phyloP scores from a whole-genome alignment of 2,113 vertebrate genomes.

The Bungarus multicinctus region DNA sequence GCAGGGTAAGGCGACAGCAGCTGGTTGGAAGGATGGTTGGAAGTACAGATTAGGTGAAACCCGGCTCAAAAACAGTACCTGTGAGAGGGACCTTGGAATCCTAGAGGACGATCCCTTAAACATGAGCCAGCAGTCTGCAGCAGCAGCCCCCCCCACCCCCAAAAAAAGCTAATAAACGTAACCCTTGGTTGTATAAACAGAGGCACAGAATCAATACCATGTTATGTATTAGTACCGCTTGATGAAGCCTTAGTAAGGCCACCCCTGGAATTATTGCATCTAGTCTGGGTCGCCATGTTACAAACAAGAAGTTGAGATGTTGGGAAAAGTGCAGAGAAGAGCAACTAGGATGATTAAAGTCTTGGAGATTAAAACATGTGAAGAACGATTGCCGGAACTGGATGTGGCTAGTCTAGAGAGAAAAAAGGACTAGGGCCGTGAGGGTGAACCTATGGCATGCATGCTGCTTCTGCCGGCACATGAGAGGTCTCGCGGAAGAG shows the following conservation, averaged over 20 bases:
- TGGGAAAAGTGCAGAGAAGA: no score
- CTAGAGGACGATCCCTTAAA: background rate
- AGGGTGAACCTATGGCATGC: no score
- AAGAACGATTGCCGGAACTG: background rate
- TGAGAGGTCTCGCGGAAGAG: no score
- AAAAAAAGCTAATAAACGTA: background rate
- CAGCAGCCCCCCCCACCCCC: no score
- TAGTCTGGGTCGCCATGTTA: background rate
- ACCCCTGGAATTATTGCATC: background rate
- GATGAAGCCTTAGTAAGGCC: background rate
- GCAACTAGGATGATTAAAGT: no score
- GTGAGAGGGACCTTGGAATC: background rate
- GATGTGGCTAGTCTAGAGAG: background rate
- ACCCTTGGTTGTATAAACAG: background rate
- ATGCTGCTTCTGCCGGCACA: no score
- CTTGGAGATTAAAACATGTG: no score
- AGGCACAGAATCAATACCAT: background rate
- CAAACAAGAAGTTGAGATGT: no score
- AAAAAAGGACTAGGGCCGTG: background rate
- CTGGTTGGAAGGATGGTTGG: background rate
- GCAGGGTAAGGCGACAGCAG: background rate
- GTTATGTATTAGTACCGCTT: background rate
- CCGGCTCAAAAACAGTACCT: background rate
- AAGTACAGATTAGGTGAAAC: background rate
- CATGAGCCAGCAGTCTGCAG: no score